A percentile compares a stretch with the other conserved stretches of the same genome.
phyloP scores from a whole-genome alignment of 2,113 vertebrate genomes.

The Tetrao urogallus region DNA sequence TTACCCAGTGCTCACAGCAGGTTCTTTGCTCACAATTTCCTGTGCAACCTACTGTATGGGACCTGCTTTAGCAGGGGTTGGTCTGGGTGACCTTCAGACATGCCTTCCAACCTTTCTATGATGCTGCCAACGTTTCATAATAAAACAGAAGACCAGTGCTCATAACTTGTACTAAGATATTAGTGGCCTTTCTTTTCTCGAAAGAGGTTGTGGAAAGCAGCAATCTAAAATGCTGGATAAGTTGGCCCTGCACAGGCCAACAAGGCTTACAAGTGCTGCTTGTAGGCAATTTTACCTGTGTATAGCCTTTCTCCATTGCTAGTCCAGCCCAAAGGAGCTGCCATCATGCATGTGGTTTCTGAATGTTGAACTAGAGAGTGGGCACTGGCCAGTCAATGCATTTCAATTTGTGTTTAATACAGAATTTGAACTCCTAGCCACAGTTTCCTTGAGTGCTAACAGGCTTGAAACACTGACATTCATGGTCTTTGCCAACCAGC shows the following conservation, averaged over 20 bases:
- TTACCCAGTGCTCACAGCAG: no score
- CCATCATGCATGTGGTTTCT: neutral
- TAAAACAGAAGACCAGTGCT: neutral
- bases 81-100: no score
- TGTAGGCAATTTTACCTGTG: neutral
- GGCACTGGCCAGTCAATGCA: neutral
- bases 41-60: no score
- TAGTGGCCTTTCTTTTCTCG: neutral
- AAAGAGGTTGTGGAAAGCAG: neutral
- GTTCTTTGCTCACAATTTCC: no score
- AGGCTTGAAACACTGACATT: neutral
- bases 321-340: neutral
- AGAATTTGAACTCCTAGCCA: conserved; percentile 5
- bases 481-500: neutral
- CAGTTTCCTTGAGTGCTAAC: conserved; percentile 31
- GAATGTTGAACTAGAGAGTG: neutral
- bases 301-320: neutral
- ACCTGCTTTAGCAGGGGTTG: no score
- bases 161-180: neutral
- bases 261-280: no score
- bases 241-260: neutral
- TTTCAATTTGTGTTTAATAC: conserved; percentile 1
- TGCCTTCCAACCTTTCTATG: no score
- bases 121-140: neutral
- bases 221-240: neutral